Percentiles rank a stretch among this genome's conserved stretches.
Evolutionary conservation across 1,140 invertebrate species (phyloP).

Genomic region (Rhizoglyphus robini): DNA sequence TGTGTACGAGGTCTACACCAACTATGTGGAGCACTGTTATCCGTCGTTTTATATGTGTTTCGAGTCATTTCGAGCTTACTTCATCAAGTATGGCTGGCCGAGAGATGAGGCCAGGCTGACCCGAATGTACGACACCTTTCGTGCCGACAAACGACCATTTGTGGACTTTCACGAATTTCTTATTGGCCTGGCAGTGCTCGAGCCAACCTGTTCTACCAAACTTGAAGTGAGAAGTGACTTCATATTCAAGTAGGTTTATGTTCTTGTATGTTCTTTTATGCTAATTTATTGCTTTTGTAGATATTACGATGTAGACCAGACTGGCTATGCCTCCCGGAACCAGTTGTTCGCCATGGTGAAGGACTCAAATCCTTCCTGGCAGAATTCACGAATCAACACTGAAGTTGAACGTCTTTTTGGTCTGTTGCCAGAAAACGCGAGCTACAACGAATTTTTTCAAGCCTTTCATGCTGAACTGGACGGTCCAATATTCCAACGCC

Average conservation of each 20-base stretch:
- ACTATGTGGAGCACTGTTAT: constrained; percentile 22
- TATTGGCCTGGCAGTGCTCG: constrained; percentile 41
- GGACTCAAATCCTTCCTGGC: not conserved
- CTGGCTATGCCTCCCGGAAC: too few species aligned
- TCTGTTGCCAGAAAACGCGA: too few species aligned
- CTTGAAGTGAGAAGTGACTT: constrained; percentile 43
- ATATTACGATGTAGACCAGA: too few species aligned
- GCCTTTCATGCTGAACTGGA: too few species aligned
- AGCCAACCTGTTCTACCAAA: constrained; percentile 30
- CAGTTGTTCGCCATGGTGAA: too few species aligned
- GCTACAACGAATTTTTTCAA: too few species aligned
- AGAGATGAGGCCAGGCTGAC: not conserved
- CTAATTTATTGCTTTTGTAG: not conserved
- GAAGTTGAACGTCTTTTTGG: not conserved
- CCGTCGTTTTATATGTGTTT: constrained; percentile 17
- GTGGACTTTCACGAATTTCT: constrained; percentile 38
- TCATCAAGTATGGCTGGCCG: constrained; percentile 11
- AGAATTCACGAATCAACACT: not conserved
- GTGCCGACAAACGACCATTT: not conserved
- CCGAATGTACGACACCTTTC: not conserved
- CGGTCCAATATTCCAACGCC: constrained; percentile 34
- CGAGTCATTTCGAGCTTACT: constrained; percentile 17
- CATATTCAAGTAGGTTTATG: constrained; percentile 39
- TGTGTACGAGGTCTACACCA: not conserved
- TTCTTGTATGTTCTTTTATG: not conserved